A percentile compares a stretch with the other conserved stretches of the same genome.
These are phyloP conservation scores for Brachypodius melanocephalos DNA, from an alignment of 2,113 vertebrate species.

Conservation along the genomic window DNA sequence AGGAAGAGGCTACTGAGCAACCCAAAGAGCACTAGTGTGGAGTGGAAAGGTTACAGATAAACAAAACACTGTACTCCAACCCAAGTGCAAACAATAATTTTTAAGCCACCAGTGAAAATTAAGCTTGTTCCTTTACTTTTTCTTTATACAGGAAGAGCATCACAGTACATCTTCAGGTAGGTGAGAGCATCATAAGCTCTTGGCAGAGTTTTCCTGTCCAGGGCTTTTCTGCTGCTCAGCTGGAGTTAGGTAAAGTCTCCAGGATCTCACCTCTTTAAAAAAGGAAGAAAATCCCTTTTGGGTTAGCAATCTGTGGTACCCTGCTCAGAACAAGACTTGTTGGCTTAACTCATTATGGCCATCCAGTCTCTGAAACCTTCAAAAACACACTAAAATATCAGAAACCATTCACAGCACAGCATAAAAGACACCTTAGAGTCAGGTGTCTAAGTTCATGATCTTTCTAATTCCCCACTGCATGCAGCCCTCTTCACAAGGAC, in stretches of 20 bases:
- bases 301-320: neutral
- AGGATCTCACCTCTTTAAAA: neutral
- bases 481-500: neutral
- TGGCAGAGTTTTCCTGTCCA: neutral
- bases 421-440: neutral
- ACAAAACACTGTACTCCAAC: neutral
- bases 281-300: neutral
- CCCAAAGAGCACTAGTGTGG: neutral
- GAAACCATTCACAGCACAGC: neutral
- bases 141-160: neutral
- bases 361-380: neutral
- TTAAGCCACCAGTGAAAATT: neutral
- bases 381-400: neutral
- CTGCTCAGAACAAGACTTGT: neutral
- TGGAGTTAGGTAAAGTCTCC: neutral
- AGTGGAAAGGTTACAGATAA: neutral
- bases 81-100: neutral
- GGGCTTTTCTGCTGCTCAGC: neutral
- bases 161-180: neutral
- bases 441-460: neutral
- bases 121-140: neutral
- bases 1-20: neutral
- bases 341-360: neutral
- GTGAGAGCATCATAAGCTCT: rapidly evolving
- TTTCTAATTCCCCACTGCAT: neutral